Conservation (phyloP, 2,888 invertebrate genomes). For the Oasisia sp. region DNA sequence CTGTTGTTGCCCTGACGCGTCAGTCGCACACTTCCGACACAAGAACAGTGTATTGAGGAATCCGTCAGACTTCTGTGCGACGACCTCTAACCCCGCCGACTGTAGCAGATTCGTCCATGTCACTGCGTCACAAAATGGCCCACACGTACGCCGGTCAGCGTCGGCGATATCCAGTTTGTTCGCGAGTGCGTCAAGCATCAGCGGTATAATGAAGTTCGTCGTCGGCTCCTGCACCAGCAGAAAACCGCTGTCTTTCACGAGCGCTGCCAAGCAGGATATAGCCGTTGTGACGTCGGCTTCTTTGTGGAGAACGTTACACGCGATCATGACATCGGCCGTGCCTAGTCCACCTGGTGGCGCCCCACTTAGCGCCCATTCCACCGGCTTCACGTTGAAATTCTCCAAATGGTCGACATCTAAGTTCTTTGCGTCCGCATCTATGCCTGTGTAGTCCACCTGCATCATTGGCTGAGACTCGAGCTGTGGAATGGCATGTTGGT, state of each 20-base stretch:
- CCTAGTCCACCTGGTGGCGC: conserved; percentile 61
- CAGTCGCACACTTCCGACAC: conserved; percentile 70
- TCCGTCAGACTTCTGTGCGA: conserved; percentile 75
- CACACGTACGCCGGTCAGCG: conserved; percentile 35
- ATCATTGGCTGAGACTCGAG: conserved; percentile 78
- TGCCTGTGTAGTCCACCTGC: conserved; percentile 72
- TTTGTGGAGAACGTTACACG: conserved; percentile 51
- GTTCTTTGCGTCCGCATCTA: conserved; percentile 69
- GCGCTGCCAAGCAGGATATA: conserved; percentile 61
- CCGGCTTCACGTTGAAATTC: conserved; percentile 73
- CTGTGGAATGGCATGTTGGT: conserved; percentile 43
- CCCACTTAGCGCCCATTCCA: conserved; percentile 73
- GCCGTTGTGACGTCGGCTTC: conserved; percentile 44
- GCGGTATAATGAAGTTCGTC: conserved; percentile 53
- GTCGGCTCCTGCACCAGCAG: conserved; percentile 66
- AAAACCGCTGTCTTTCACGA: conserved; percentile 73
- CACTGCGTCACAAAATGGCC: conserved; percentile 45
- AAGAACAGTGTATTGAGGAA: conserved; percentile 71
- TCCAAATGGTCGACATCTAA: conserved; percentile 66
- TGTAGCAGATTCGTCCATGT: conserved; percentile 49
- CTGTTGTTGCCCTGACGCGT: conserved; percentile 29
- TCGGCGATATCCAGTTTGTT: conserved; percentile 43
- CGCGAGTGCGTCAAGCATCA: conserved; percentile 48
- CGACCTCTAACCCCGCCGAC: conserved; percentile 68
- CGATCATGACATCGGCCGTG: conserved; percentile 53